A percentile compares a stretch with the other conserved stretches of the same genome.
Conservation (phyloP, 1,140 invertebrate genomes). For the Samia ricini region DNA sequence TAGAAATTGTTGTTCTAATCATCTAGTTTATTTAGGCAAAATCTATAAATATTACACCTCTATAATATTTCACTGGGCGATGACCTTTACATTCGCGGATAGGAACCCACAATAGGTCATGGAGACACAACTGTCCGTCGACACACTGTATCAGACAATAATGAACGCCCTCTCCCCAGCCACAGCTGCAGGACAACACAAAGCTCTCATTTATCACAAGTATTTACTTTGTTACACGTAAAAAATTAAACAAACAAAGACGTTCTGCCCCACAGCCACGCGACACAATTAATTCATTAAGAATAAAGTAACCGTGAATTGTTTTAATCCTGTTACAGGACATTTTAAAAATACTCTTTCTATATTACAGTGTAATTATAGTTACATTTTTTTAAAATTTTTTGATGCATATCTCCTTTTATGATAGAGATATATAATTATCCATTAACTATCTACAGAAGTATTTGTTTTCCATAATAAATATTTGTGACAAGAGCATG, state of each 20-base stretch:
- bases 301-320: not conserved
- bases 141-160: not conserved
- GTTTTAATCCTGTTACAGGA: not conserved
- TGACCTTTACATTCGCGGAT: not conserved
- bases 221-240: not conserved
- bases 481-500: no score
- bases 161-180: not conserved
- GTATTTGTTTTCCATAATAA: no score
- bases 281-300: not conserved
- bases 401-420: no score
- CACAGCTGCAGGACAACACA: not conserved
- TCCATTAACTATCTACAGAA: no score
- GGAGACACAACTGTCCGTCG: not conserved
- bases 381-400: no score
- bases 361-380: no score
- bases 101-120: not conserved
- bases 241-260: not conserved
- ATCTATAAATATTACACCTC: not conserved
- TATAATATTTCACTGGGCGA: not conserved
- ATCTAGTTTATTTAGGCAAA: not conserved
- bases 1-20: not conserved
- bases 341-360: no score
- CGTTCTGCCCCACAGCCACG: not conserved
- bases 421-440: no score
- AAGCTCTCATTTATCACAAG: not conserved